Percentiles rank a stretch among this genome's conserved stretches.
These are phyloP conservation scores for Ceratina calcarata DNA, from an alignment of 1,140 invertebrate genomes.

Conservation along the genomic window DNA sequence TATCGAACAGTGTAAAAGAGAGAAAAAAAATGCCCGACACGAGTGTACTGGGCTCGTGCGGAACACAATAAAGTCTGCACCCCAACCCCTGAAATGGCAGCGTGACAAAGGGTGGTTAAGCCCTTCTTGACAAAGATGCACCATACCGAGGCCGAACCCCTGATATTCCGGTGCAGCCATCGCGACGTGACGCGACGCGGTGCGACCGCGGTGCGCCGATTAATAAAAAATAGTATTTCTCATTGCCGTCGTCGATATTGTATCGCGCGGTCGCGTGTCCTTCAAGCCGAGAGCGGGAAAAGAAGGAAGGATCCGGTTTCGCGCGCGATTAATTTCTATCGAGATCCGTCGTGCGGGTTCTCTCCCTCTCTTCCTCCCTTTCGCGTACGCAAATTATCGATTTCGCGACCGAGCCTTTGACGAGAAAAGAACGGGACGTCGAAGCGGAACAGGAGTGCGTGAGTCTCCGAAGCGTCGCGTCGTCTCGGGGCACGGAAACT, in stretches of 20 bases:
- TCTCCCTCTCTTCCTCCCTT: neutral
- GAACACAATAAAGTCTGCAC: constrained; percentile 74
- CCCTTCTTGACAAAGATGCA: constrained; percentile 73
- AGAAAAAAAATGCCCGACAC: constrained; percentile 62
- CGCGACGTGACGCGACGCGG: constrained; percentile 42
- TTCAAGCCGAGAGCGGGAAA: neutral
- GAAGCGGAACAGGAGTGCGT: constrained; percentile 17
- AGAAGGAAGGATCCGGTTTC: constrained; percentile 26
- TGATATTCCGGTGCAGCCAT: constrained; percentile 52
- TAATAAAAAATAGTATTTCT: neutral
- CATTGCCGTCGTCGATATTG: neutral
- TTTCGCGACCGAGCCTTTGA: constrained; percentile 58
- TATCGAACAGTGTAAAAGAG: constrained; percentile 12
- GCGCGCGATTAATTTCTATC: constrained; percentile 57
- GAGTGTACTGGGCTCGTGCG: constrained; percentile 67
- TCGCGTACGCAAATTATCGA: constrained; percentile 49
- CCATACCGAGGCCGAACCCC: constrained; percentile 58
- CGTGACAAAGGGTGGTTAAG: constrained; percentile 73
- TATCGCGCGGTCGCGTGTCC: neutral
- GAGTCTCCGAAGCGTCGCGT: constrained; percentile 25
- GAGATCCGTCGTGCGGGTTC: constrained; percentile 23
- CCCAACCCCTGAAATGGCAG: constrained; percentile 69
- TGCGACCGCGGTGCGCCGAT: constrained; percentile 31
- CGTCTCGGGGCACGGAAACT: constrained; percentile 25
- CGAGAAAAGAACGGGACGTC: constrained; percentile 36